Percentiles rank a stretch among this genome's conserved stretches.
These are phyloP conservation scores for Mallotus villosus DNA, from an alignment of 2,797 vertebrate genomes.

Conservation along the genomic window DNA sequence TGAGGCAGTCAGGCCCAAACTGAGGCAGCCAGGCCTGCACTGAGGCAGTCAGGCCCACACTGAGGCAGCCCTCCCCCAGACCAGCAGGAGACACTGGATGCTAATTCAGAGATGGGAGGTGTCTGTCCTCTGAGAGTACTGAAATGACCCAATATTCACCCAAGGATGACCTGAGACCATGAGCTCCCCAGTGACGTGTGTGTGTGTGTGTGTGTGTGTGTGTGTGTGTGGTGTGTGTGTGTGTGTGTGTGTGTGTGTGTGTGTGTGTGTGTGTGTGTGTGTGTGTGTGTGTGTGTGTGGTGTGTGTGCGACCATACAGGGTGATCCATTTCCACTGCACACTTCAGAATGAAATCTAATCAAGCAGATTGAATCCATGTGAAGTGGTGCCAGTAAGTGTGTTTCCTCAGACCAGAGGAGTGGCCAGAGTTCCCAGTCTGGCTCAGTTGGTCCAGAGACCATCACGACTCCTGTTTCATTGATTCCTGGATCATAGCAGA, in stretches of 20 bases:
- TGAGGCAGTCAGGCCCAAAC: no score
- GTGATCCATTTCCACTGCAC: slow-evolving; percentile 48
- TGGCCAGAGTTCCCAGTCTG: slow-evolving; percentile 46
- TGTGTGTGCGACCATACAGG: background rate
- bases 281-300: slow-evolving; percentile 8
- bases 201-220: slow-evolving; percentile 20
- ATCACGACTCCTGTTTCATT: slow-evolving; percentile 53
- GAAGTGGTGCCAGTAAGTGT: slow-evolving; percentile 56
- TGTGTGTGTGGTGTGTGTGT: slow-evolving; percentile 24
- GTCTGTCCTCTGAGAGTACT: slow-evolving; percentile 29
- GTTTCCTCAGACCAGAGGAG: slow-evolving; percentile 62
- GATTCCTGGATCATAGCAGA: slow-evolving; percentile 56
- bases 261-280: slow-evolving; percentile 27
- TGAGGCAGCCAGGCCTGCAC: no score
- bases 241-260: slow-evolving; percentile 7
- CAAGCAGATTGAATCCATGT: slow-evolving; percentile 48
- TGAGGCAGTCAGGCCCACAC: no score
- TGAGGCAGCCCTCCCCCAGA: slow-evolving; percentile 33
- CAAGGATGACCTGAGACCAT: slow-evolving; percentile 42
- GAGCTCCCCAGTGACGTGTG: slow-evolving; percentile 47
- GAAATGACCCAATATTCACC: slow-evolving; percentile 47
- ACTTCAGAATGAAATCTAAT: slow-evolving; percentile 60
- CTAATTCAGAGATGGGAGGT: slow-evolving; percentile 39
- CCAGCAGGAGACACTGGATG: slow-evolving; percentile 14
- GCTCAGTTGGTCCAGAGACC: slow-evolving; percentile 46